Evolutionary conservation across 2,113 vertebrate genomes (phyloP).

Genomic region (Rousettus leschenaultii): DNA sequence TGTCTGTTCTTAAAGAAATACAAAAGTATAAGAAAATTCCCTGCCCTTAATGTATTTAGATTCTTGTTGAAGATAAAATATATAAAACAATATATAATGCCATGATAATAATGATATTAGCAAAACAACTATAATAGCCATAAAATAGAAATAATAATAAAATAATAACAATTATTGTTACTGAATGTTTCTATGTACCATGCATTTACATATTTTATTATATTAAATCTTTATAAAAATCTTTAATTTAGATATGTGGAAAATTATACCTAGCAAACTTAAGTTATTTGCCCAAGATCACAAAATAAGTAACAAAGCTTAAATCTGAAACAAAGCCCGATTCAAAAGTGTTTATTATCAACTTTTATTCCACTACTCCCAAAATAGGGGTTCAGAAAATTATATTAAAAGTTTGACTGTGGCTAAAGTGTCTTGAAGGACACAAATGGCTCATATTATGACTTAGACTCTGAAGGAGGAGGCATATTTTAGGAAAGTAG

Average conservation of each 20-base stretch:
- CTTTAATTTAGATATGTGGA: background rate
- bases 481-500: background rate
- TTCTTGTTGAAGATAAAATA: background rate
- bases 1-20: conserved; percentile 8
- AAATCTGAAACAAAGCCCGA: background rate
- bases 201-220: background rate
- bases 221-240: background rate
- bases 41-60: background rate
- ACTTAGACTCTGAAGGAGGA: background rate
- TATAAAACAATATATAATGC: background rate
- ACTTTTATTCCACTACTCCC: background rate
- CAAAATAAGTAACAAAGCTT: background rate
- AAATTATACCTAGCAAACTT: background rate
- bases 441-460: background rate
- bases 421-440: background rate
- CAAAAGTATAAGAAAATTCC: background rate
- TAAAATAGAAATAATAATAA: background rate
- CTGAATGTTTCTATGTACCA: background rate
- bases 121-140: background rate
- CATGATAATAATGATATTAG: background rate
- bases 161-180: background rate
- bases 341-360: background rate
- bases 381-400: background rate
- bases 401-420: background rate
- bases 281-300: background rate